These are phyloP conservation scores for Pseudeuparius sepicola DNA, from an alignment of 2,888 invertebrate species.

Conservation along the genomic window DNA sequence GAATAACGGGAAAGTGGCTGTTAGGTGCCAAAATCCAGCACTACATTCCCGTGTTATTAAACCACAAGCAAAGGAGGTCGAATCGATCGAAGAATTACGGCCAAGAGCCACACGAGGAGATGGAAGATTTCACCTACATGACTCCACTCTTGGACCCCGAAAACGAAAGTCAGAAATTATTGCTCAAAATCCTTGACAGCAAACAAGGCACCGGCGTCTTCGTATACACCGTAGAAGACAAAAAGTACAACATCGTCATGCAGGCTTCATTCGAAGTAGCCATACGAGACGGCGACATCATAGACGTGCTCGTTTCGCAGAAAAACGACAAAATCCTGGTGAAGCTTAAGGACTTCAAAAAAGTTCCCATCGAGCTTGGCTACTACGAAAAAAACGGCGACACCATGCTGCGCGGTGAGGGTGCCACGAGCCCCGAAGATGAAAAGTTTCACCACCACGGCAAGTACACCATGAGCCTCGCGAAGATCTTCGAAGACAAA, in stretches of 20 bases:
- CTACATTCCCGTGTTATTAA: slow-evolving; percentile 67
- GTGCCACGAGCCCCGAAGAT: slow-evolving; percentile 52
- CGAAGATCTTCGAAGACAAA: slow-evolving; percentile 69
- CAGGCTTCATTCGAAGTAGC: slow-evolving; percentile 65
- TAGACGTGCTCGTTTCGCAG: slow-evolving; percentile 66
- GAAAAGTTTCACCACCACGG: slow-evolving; percentile 40
- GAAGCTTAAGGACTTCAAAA: slow-evolving; percentile 61
- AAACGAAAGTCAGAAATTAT: slow-evolving; percentile 52
- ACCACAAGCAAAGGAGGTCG: slow-evolving; percentile 37
- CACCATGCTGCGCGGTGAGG: slow-evolving; percentile 54
- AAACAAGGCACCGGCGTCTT: slow-evolving; percentile 51
- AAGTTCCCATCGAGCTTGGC: slow-evolving; percentile 51
- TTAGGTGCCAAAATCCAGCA: slow-evolving; percentile 68
- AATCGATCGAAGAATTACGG: slow-evolving; percentile 44
- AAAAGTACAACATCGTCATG: slow-evolving; percentile 64
- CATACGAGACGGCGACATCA: slow-evolving; percentile 65
- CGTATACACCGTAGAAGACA: slow-evolving; percentile 66
- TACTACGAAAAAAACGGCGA: slow-evolving; percentile 27
- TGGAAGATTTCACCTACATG: slow-evolving; percentile 64
- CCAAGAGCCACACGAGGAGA: slow-evolving; percentile 54
- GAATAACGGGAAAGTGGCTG: slow-evolving; percentile 67
- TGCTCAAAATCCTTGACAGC: slow-evolving; percentile 51
- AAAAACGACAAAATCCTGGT: slow-evolving; percentile 65
- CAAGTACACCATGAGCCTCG: slow-evolving; percentile 54
- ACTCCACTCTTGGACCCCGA: slow-evolving; percentile 62